Evolutionary conservation across 2,888 invertebrate genomes (phyloP).

Genomic region (Drosophila kokeensis): DNA sequence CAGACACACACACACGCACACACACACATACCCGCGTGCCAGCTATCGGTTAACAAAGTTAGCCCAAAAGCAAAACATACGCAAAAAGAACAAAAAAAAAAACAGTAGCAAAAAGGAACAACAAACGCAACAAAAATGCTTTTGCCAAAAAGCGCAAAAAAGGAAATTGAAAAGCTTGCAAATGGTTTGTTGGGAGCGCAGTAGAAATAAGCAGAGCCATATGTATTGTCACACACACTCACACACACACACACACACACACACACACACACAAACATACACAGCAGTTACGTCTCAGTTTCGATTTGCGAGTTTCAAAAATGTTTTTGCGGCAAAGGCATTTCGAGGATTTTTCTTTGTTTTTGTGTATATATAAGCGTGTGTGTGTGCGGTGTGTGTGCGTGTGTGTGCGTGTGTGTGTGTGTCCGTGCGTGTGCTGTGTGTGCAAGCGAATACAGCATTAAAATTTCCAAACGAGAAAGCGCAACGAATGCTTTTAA

Average conservation of each 20-base stretch:
- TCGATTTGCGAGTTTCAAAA: slow-evolving; percentile 50
- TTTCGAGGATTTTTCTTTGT: slow-evolving; percentile 27
- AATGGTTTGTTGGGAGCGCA: slow-evolving; percentile 20
- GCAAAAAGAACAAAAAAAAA: slow-evolving; percentile 31
- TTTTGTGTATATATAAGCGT: slow-evolving; percentile 2
- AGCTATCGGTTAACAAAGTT: slow-evolving; percentile 31
- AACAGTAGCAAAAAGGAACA: slow-evolving; percentile 13
- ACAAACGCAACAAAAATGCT: slow-evolving; percentile 27
- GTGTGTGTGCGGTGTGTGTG: slow-evolving; percentile 2
- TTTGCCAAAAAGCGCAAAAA: slow-evolving; percentile 45
- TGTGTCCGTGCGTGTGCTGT: not conserved
- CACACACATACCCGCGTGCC: not conserved
- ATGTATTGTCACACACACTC: slow-evolving; percentile 26
- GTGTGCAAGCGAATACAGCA: slow-evolving; percentile 12
- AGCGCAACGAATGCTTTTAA: slow-evolving; percentile 17
- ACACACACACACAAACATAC: no score
- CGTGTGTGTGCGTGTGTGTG: slow-evolving; percentile 1
- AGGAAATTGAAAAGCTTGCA: slow-evolving; percentile 72
- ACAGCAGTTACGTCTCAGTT: slow-evolving; percentile 39
- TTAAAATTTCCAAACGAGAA: slow-evolving; percentile 33
- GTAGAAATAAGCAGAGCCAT: slow-evolving; percentile 5
- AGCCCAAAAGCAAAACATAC: slow-evolving; percentile 43
- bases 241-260: not conserved
- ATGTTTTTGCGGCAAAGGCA: slow-evolving; percentile 38
- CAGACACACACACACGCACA: slow-evolving; percentile 1